Evolutionary conservation across 2,888 invertebrate species (phyloP), one percentile per base, ranked within the genome.

Genomic region (Allophyes oxyacanthae): DNA sequence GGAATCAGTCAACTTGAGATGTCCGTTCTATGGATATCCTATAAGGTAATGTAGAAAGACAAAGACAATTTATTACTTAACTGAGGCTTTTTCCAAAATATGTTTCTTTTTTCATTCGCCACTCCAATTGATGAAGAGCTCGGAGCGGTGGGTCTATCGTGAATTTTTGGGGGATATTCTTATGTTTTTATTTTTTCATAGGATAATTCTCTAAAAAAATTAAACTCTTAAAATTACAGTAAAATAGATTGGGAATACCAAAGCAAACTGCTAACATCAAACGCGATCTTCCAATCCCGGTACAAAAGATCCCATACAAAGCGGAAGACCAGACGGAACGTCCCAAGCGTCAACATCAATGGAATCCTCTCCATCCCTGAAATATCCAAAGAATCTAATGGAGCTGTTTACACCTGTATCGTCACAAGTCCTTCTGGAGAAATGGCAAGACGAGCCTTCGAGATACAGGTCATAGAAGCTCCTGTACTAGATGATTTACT

Each of bases 21-120:
- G 98, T 87, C 97, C 97, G 40, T 98, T 96, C 82, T 97, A 97
- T 46, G 98, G 98, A 54, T 97, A 97, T 89, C 98, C 98, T n/a
- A 96, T 98, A 66, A 95, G 95, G 85, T 94, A 92, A 44, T 10
- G 2, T 20, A 20, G 4, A 20, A 20, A 20, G 20, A 20, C 20
- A 4, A 20, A 20, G n/a, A n/a, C n/a, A n/a, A n/a, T n/a, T n/a
- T n/a, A n/a, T n/a, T n/a, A n/a, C n/a, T n/a, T n/a, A n/a, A n/a
- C n/a, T n/a, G n/a, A n/a, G n/a, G n/a, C n/a, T n/a, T n/a, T n/a
- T n/a, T n/a, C n/a, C n/a, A n/a, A n/a, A n/a, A n/a, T n/a, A n/a
- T n/a, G n/a, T n/a, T n/a, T n/a, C n/a, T n/a, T n/a, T n/a, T n/a
- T n/a, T n/a, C n/a, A n/a, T n/a, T n/a, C n/a, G n/a, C n/a, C n/a